These are phyloP conservation scores for Neuroscelio doddi DNA, from an alignment of 2,888 invertebrate species.

Conservation along the genomic window DNA sequence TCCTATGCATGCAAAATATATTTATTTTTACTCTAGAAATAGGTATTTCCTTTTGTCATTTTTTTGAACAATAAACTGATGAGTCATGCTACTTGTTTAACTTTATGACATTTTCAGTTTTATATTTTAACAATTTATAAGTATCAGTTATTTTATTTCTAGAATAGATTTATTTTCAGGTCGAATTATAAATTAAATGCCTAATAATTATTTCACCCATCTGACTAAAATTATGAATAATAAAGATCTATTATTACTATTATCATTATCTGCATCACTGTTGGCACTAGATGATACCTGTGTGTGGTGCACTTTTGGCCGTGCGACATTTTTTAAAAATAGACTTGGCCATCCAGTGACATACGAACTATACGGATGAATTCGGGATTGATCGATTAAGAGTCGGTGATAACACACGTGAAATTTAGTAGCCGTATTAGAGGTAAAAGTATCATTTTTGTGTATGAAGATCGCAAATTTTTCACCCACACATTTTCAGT, in stretches of 20 bases:
- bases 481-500: no score
- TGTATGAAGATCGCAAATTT: background rate
- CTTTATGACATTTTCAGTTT: constrained; percentile 2
- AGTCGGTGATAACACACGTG: constrained; percentile 46
- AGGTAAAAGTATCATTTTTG: background rate
- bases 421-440: constrained; percentile 37
- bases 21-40: no score
- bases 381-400: constrained; percentile 48
- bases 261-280: constrained; percentile 16
- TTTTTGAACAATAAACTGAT: background rate
- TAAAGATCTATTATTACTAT: constrained; percentile 36
- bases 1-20: no score
- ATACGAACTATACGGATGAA: constrained; percentile 42
- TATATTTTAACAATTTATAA: background rate
- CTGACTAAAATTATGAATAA: constrained; percentile 25
- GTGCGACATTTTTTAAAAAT: constrained; percentile 65
- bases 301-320: constrained; percentile 58
- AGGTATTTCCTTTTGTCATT: no score
- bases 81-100: no score
- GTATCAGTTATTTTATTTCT: background rate
- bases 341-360: constrained; percentile 60
- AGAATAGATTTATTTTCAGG: background rate
- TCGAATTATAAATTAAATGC: background rate
- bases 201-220: constrained; percentile 6
- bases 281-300: constrained; percentile 48